Evolutionary conservation across 2,888 invertebrate genomes (phyloP).

Genomic region (Phortica okadai): DNA sequence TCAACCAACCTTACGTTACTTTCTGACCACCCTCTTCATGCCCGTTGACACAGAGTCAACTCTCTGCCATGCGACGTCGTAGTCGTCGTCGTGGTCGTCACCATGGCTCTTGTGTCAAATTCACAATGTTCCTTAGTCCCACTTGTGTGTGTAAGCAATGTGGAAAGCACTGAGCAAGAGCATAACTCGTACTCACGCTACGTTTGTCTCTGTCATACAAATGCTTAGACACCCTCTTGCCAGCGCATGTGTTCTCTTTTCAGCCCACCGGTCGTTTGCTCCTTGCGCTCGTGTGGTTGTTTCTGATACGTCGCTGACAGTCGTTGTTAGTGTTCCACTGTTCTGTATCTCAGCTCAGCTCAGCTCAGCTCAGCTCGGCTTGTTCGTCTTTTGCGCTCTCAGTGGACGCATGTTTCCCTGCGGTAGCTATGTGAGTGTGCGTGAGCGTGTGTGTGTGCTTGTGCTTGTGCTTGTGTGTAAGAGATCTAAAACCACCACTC

Average conservation of each 20-base stretch:
- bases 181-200: neutral
- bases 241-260: slow-evolving; percentile 41
- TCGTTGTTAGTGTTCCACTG: slow-evolving; percentile 36
- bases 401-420: slow-evolving; percentile 55
- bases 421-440: slow-evolving; percentile 36
- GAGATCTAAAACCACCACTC: slow-evolving; percentile 56
- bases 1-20: neutral
- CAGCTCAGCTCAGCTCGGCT: slow-evolving; percentile 11
- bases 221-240: neutral
- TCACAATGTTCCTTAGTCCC: slow-evolving; percentile 62
- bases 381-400: slow-evolving; percentile 55
- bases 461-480: slow-evolving; percentile 26
- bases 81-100: neutral
- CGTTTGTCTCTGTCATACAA: neutral
- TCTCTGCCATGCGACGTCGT: too few relatives aligned
- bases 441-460: slow-evolving; percentile 30
- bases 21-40: neutral
- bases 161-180: neutral
- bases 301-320: slow-evolving; percentile 58
- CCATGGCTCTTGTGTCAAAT: slow-evolving; percentile 54
- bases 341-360: neutral
- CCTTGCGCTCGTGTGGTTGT: slow-evolving; percentile 45
- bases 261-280: slow-evolving; percentile 34
- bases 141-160: slow-evolving; percentile 18
- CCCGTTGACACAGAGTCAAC: neutral